Conservation (phyloP, 2,113 vertebrate genomes). For the Pteruthius melanotis region DNA sequence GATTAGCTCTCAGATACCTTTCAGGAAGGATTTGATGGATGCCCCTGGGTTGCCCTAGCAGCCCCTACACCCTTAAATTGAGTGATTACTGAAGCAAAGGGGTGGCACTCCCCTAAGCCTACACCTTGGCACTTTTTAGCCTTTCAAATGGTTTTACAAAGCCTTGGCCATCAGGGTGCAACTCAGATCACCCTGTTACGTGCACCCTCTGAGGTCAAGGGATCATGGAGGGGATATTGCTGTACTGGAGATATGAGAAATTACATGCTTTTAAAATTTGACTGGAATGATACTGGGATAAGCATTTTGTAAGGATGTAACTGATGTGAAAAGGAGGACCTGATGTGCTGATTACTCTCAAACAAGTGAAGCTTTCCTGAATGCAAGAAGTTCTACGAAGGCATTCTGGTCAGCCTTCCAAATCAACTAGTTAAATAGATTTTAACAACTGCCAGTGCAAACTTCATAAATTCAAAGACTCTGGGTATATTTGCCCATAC, state of each 20-base stretch:
- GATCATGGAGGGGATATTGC: neutral
- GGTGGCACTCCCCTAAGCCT: neutral
- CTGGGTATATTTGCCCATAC: neutral
- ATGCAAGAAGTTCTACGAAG: neutral
- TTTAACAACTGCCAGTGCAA: neutral
- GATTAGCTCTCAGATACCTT: neutral
- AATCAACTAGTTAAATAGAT: neutral
- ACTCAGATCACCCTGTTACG: neutral
- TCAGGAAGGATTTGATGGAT: neutral
- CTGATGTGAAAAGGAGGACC: neutral
- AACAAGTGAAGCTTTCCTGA: neutral
- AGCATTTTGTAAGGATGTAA: neutral
- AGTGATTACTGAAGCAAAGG: neutral
- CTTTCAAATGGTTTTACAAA: neutral
- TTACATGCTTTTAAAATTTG: neutral
- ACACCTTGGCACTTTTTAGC: neutral
- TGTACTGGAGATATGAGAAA: neutral
- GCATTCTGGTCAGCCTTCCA: neutral
- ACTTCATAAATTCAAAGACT: neutral
- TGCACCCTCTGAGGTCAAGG: neutral
- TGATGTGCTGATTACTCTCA: neutral
- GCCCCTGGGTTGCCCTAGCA: neutral
- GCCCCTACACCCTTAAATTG: neutral
- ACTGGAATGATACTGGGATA: neutral
- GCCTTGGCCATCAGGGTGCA: neutral